A percentile compares a stretch with the other conserved stretches of the same genome.
Evolutionary conservation across 1,140 invertebrate species (phyloP).

Genomic region (Lysiphlebus fabarum): DNA sequence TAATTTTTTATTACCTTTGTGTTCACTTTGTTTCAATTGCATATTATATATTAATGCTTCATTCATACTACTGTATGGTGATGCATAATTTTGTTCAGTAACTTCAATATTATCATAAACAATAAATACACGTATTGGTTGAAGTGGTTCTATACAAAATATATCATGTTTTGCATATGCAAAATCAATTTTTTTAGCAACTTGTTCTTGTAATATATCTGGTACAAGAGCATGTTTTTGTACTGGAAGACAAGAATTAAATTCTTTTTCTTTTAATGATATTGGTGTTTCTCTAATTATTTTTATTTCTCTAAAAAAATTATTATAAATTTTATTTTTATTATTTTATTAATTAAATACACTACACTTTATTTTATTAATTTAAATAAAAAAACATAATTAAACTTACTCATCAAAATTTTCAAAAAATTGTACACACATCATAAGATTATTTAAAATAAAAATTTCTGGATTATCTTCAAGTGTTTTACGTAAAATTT

Average conservation of each 20-base stretch:
- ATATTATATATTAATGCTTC: conserved; percentile 65
- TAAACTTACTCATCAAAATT: conserved; percentile 70
- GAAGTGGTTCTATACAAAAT: conserved; percentile 57
- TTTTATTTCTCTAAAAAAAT: conserved; percentile 46
- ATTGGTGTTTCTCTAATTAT: conserved; percentile 35
- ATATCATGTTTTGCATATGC: conserved; percentile 38
- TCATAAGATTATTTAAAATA: conserved; percentile 72
- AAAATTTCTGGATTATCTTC: conserved; percentile 64
- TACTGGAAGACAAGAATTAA: conserved; percentile 55
- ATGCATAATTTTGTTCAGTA: conserved; percentile 59
- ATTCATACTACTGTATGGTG: conserved; percentile 62
- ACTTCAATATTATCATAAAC: conserved; percentile 76
- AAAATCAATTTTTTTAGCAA: conserved; percentile 56
- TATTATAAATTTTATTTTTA: conserved; percentile 1
- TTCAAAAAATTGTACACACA: conserved; percentile 73
- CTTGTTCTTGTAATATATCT: conserved; percentile 62
- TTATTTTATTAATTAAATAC: background rate
- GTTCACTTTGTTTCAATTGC: conserved; percentile 61
- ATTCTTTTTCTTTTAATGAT: conserved; percentile 36
- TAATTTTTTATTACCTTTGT: conserved; percentile 52
- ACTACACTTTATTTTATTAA: background rate
- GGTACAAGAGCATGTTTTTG: conserved; percentile 62
- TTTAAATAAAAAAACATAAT: background rate
- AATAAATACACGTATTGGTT: conserved; percentile 65
- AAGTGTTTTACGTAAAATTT: conserved; percentile 60